Base-by-base conservation (phyloP, 2,113 vertebrate species). In the Orientallactaga bullata region DNA sequence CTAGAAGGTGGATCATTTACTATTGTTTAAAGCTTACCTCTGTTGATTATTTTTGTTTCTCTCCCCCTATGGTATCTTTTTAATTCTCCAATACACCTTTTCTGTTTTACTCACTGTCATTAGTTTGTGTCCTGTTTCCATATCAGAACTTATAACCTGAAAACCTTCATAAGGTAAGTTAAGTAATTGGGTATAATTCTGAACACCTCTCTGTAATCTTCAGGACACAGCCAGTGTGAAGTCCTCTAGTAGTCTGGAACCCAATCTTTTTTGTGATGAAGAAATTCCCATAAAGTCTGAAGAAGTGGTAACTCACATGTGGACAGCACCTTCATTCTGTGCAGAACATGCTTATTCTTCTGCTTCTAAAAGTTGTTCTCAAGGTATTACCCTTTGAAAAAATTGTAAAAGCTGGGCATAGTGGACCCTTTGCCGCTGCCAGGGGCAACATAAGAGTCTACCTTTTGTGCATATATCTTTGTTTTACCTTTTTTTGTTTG, bases 291-390 rank as follows among this genome's bases (percentile, higher is more conserved):
- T 99, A 30, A 99, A 99, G 93, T 99, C 99, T 7, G 99, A 99
- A 96, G 99, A 99, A 96, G 99, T 99, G n/a, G 99, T 99, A 91
- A 99, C 99, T 91, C 99, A 99, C 97, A 99, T 99, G 99, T 99
- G 99, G 99, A 99, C 99, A 3, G 98, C 98, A 18, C 99, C 99
- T 24, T 99, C 99, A 0, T 99, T 99, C 97, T 99, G 99, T 80
- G 99, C 99, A 0, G 99, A 99, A 26, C 99, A 99, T 0, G 99
- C 99, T 0, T 99, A 99, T 95, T 99, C 99, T 0, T 99, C 99
- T 47, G 99, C 99, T 93, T 99, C 99, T 68, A 99, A 99, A 98
- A 99, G 99, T 95, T 99, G 99, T 66, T 98, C 99, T 91, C 99
- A 99, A 98, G 99, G 99, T 99, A 98, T 98, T 89, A 85, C 16